A percentile compares a stretch with the other conserved stretches of the same genome.
Evolutionary conservation across 1,140 invertebrate species (phyloP).

Genomic region (Drosophila santomea): DNA sequence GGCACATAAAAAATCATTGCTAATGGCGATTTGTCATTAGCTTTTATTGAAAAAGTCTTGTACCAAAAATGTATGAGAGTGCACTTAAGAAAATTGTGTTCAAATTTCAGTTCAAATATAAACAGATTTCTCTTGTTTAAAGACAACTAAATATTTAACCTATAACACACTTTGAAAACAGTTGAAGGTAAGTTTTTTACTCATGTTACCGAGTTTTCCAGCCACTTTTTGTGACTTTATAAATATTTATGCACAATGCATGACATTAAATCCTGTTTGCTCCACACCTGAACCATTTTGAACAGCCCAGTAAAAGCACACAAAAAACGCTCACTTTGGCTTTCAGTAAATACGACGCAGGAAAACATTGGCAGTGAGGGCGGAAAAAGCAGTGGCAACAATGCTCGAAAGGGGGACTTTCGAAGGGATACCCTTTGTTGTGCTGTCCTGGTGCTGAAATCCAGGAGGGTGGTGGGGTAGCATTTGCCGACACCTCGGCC

Average conservation of each 20-base stretch:
- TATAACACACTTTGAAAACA: not conserved
- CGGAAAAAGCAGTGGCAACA: slow-evolving; percentile 29
- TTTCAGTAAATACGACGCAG: slow-evolving; percentile 31
- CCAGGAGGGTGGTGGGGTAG: slow-evolving; percentile 2
- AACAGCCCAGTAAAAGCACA: slow-evolving; percentile 32
- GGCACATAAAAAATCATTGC: not conserved
- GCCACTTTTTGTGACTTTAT: slow-evolving; percentile 8
- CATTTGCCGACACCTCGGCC: slow-evolving; percentile 28
- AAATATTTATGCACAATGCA: slow-evolving; percentile 38
- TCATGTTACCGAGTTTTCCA: not conserved
- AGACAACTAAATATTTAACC: not conserved
- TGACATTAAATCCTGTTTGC: slow-evolving; percentile 26
- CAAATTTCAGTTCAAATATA: too few species aligned
- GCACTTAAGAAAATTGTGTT: too few species aligned
- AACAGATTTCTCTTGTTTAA: too few species aligned
- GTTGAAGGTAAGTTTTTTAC: not conserved
- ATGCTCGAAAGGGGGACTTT: slow-evolving; percentile 12
- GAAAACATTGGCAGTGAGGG: slow-evolving; percentile 25
- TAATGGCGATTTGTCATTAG: not conserved
- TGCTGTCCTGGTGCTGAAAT: slow-evolving; percentile 21
- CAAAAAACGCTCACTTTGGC: slow-evolving; percentile 44
- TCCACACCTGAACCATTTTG: slow-evolving; percentile 37
- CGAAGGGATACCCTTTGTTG: slow-evolving; percentile 12
- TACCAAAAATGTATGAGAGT: not conserved
- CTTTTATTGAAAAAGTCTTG: not conserved